phyloP scores from a whole-genome alignment of 2,888 invertebrate genomes.

The Pterostichus niger region DNA sequence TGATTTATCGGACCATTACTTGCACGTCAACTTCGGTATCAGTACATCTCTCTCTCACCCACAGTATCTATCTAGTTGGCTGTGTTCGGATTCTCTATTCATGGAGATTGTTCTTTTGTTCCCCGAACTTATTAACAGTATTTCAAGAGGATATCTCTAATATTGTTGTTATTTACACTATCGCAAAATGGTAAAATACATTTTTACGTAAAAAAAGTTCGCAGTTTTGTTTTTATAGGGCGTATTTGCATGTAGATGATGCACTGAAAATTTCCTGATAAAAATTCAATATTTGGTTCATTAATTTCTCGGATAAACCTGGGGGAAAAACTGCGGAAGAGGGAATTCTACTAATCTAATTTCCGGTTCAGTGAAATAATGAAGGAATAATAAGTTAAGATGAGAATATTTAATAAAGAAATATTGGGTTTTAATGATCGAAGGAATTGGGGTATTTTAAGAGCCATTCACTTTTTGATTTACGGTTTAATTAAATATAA shows the following conservation, averaged over 20 bases:
- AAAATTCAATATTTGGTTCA: constrained; percentile 25
- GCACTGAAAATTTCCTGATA: background rate
- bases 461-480: constrained; percentile 12
- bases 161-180: background rate
- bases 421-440: constrained; percentile 41
- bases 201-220: background rate
- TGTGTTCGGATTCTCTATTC: constrained; percentile 13
- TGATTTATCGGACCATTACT: constrained; percentile 61
- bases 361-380: constrained; percentile 18
- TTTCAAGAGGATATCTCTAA: constrained; percentile 6
- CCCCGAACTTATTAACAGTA: constrained; percentile 26
- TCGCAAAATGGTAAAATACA: background rate
- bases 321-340: constrained; percentile 6
- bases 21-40: constrained; percentile 48
- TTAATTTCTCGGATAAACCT: constrained; percentile 2
- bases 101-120: constrained; percentile 26
- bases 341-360: background rate
- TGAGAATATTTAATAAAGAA: constrained; percentile 49
- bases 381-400: constrained; percentile 47
- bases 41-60: constrained; percentile 35
- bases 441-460: constrained; percentile 26
- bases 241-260: background rate
- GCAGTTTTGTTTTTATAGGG: no score
- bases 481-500: constrained; percentile 24
- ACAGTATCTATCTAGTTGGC: constrained; percentile 13